Base-by-base conservation (phyloP, 2,797 vertebrate species). In the Oryzias dopingdopingensis region DNA sequence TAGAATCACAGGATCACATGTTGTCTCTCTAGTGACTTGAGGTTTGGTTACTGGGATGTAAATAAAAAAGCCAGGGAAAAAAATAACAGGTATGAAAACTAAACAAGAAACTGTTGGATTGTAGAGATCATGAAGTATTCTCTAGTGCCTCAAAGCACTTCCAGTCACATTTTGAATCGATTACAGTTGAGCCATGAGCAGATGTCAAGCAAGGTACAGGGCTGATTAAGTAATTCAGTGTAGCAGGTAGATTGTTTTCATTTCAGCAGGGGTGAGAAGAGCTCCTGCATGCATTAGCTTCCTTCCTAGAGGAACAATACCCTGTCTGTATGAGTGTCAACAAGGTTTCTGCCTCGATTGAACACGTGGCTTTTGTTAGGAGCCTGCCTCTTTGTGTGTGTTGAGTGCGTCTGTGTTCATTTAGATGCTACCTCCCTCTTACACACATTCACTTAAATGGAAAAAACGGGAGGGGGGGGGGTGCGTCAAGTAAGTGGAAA, bases 331-430 rank as follows among this genome's bases (percentile, higher is more conserved):
- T 0, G 22, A 58, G 62, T 64, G 68, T 80, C 55, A 51, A 71
- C 84, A 84, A 73, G 62, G 66, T 0, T 26, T 59, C 79, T 81
- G 77, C 80, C 81, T 86, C 74, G 55, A 76, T 70, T 66, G 48
- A 72, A 83, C 88, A 90, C 85, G 72, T 92, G 91, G 85, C 82
- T 92, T 91, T 81, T 89, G 90, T 93, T 93, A 92, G 79, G 60
- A 71, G 62, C 61, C 65, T 61, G 59, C 67, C 49, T 72, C 60
- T 67, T 16, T 47, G 45, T 22, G 22, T 32, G 56, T 72, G 8
- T 53, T 69, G 32, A 58, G 46, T 70, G 56, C 71, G 42, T 80
- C 42, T 70, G 56, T 62, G 68, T 78, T 63, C 65, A 63, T 76
- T 72, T 76, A 65, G 79, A 65, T 73, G 66, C 65, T 79, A 61